Conservation (phyloP, 2,113 vertebrate species). For the Carassius gibelio region DNA sequence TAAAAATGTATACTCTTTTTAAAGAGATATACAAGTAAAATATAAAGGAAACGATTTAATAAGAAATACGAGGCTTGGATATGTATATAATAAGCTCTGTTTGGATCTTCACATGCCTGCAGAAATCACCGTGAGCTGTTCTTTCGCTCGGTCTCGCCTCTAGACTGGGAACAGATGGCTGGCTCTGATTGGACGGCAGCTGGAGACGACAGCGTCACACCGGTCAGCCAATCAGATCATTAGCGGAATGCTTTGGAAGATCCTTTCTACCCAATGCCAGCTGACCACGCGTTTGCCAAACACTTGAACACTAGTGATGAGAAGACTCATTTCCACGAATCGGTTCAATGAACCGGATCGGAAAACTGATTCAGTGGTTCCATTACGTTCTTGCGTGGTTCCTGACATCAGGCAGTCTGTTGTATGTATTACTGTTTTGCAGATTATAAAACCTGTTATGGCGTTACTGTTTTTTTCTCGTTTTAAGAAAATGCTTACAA, state of each 20-base stretch:
- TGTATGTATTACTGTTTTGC: no score
- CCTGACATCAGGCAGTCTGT: not conserved
- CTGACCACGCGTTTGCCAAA: slow-evolving; percentile 71
- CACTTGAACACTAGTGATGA: slow-evolving; percentile 49
- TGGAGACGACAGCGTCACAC: slow-evolving; percentile 48
- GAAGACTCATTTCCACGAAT: slow-evolving; percentile 9
- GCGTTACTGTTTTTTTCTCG: not conserved
- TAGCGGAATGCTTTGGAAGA: not conserved
- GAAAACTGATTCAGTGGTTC: not conserved
- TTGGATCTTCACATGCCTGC: slow-evolving; percentile 38
- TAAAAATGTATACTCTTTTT: not conserved
- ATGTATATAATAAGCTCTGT: not conserved
- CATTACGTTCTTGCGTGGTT: not conserved
- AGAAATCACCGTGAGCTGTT: slow-evolving; percentile 43
- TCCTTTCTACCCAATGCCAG: slow-evolving; percentile 63
- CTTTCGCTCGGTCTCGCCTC: slow-evolving; percentile 64
- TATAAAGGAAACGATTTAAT: not conserved
- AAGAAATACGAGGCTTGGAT: slow-evolving; percentile 3
- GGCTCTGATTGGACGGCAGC: slow-evolving; percentile 70
- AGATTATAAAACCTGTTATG: not conserved
- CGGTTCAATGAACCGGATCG: slow-evolving; percentile 5
- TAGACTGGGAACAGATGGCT: slow-evolving; percentile 80
- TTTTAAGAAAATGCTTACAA: not conserved
- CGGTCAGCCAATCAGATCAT: slow-evolving; percentile 60
- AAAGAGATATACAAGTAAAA: not conserved